Evolutionary conservation across 2,888 invertebrate species (phyloP).

Genomic region (Mimachlamys varia): DNA sequence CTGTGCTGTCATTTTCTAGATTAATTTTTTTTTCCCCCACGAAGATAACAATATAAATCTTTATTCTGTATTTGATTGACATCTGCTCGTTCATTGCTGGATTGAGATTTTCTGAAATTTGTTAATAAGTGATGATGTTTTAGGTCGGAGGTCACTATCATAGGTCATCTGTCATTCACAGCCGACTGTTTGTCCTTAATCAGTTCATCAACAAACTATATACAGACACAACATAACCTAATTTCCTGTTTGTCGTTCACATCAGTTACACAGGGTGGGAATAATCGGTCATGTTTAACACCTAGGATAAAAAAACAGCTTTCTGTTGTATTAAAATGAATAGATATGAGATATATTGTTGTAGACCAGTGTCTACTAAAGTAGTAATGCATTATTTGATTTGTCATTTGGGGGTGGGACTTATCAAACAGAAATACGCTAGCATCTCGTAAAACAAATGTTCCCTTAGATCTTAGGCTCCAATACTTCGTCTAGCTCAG

Average conservation of each 20-base stretch:
- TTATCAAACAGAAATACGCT: not conserved
- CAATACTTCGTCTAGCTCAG: not conserved
- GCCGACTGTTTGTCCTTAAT: not conserved
- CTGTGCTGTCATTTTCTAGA: not conserved
- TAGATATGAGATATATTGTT: not conserved
- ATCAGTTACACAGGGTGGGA: not conserved
- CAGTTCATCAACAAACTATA: not conserved
- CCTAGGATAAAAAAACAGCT: not conserved
- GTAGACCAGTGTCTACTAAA: not conserved
- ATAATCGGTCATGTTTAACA: not conserved
- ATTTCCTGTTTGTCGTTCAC: not conserved
- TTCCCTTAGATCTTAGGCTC: not conserved
- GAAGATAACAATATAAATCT: no score
- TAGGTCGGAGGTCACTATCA: not conserved
- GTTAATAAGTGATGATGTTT: not conserved
- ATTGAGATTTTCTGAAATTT: not conserved
- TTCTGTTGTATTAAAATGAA: not conserved
- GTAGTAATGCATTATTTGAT: not conserved
- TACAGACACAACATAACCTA: slow-evolving; percentile 10
- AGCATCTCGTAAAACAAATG: not conserved
- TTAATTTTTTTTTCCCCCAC: not conserved
- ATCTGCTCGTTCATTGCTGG: not conserved
- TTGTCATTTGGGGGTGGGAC: not conserved
- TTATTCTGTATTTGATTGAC: not conserved
- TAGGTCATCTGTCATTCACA: not conserved